These are phyloP conservation scores for Theretra japonica DNA, from an alignment of 2,888 invertebrate genomes.

Conservation along the genomic window DNA sequence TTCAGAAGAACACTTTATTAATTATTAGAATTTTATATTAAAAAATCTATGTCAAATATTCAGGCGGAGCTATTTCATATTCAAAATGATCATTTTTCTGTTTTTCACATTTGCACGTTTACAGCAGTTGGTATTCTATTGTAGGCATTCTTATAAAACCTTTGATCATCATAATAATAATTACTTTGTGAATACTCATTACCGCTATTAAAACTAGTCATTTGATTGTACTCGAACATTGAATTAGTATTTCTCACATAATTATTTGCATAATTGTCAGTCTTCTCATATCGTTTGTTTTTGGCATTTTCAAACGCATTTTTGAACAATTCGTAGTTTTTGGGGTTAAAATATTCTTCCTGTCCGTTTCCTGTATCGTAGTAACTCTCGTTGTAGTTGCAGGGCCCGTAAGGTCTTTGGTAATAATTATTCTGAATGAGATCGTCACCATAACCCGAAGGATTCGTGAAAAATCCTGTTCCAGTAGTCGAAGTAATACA, in stretches of 20 bases:
- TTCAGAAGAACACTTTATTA: neutral
- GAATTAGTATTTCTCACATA: slow-evolving; percentile 59
- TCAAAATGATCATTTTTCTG: neutral
- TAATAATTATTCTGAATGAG: slow-evolving; percentile 60
- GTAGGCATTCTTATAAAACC: slow-evolving; percentile 72
- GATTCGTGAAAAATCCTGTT: slow-evolving; percentile 78
- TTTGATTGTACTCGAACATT: slow-evolving; percentile 62
- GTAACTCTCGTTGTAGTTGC: slow-evolving; percentile 50
- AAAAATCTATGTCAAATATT: neutral
- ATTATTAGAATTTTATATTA: neutral
- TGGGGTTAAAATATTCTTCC: slow-evolving; percentile 75
- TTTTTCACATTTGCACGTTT: slow-evolving; percentile 71
- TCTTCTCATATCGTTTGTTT: slow-evolving; percentile 60
- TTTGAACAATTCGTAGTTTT: slow-evolving; percentile 85
- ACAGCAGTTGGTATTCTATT: slow-evolving; percentile 65
- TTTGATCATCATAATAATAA: slow-evolving; percentile 72
- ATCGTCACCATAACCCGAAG: slow-evolving; percentile 71
- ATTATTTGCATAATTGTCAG: slow-evolving; percentile 53
- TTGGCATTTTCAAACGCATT: slow-evolving; percentile 83
- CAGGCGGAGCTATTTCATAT: neutral
- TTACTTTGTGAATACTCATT: slow-evolving; percentile 63
- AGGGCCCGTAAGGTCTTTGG: slow-evolving; percentile 53
- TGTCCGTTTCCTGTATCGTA: slow-evolving; percentile 48
- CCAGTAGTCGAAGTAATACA: slow-evolving; percentile 87
- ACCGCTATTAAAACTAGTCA: slow-evolving; percentile 59